Base-by-base conservation (phyloP, 1,140 invertebrate species). In the Araneus ventricosus region DNA sequence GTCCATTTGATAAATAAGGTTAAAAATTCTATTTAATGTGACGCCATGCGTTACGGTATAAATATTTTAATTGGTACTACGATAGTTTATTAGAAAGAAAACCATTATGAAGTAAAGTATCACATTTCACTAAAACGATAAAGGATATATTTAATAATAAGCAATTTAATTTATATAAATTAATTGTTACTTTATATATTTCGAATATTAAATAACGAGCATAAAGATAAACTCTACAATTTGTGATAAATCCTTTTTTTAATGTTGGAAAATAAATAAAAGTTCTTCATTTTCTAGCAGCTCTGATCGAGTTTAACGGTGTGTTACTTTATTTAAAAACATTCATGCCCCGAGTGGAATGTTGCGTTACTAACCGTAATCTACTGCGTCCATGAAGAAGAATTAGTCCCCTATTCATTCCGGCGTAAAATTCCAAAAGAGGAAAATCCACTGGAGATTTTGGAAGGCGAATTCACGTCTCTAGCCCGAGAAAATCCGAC, bases 321-420 rank as follows among this genome's bases (percentile, higher is more conserved):
- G 27, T 45, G 87, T 63, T 37, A 70, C 34, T 63, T 59, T 63
- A 87, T 87, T 87, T 87, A 45, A 63, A 87, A 87, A 87, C 57
- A 59, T 87, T 37, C 57, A 87, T 61, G 22, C 57, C 7, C 45
- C 57, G 17, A 2, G 85, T 87, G 52, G 85, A 87, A 30, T 87
- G 57, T n/a, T 4, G 85, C 57, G 57, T 87, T 61, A 61, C 52
- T 34, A 87, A 63, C 85, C 27, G 57, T 87, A 87, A 87, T 87
- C 85, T 61, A 59, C 30, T 63, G 85, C 57, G 34, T 2, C 85
- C 57, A 63, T 63, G 57, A 63, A 87, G 57, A 87, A 87, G 85
- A 87, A 87, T 87, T 87, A 87, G 85, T 37, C 85, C 85, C 85
- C 59, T 87, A 87, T 87, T 45, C 85, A 87, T 24, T 24, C 22